A percentile compares a stretch with the other conserved stretches of the same genome.
Evolutionary conservation across 2,797 vertebrate species (phyloP).

Genomic region (Ceryle rudis): DNA sequence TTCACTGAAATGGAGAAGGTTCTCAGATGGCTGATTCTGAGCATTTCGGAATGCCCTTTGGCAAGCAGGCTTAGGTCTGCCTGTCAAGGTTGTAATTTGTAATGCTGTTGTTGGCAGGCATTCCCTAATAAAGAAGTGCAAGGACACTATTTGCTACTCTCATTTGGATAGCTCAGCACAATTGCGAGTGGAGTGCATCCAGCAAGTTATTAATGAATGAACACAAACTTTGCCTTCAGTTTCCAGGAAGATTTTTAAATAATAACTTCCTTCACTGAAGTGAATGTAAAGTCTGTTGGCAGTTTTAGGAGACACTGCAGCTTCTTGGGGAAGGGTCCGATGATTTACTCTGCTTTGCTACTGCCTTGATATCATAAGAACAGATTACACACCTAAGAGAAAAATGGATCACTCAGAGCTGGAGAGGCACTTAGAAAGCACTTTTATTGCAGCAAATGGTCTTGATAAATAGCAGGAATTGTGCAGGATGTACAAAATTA

Average conservation of each 20-base stretch:
- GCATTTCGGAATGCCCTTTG: conserved; percentile 12
- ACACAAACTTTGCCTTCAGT: neutral
- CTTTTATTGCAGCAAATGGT: neutral
- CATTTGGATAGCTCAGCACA: conserved; percentile 29
- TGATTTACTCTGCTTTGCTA: neutral
- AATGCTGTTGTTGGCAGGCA: conserved; percentile 27
- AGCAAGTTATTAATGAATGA: neutral
- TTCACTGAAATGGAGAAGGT: neutral
- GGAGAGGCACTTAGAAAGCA: neutral
- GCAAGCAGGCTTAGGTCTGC: neutral
- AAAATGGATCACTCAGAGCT: neutral
- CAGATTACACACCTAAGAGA: neutral
- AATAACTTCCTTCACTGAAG: neutral
- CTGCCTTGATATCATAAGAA: neutral
- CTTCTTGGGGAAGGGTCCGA: neutral
- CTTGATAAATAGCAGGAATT: neutral
- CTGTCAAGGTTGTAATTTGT: neutral
- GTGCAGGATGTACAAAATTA: neutral
- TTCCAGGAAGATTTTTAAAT: neutral
- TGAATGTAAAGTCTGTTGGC: neutral
- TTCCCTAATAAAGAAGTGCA: conserved; percentile 33
- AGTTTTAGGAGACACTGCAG: neutral
- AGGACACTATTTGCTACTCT: neutral
- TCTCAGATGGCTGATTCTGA: conserved; percentile 18
- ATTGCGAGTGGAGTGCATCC: neutral